These are phyloP conservation scores for Cryptosula pallasiana DNA, from an alignment of 2,888 invertebrate species.

Conservation along the genomic window DNA sequence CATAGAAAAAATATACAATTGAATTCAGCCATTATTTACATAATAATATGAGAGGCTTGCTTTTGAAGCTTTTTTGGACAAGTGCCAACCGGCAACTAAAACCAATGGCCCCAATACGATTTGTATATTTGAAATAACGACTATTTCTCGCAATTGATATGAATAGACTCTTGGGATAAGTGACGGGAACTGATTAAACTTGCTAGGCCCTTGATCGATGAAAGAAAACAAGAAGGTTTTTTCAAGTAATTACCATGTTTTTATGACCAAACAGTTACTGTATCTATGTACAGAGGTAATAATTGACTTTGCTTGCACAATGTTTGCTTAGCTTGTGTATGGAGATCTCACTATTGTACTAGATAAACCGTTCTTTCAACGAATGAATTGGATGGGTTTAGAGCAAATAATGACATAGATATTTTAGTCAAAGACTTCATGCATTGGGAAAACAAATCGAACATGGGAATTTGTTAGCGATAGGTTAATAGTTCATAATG, in stretches of 20 bases:
- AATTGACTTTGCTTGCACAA: neutral
- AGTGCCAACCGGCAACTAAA: too few relatives aligned
- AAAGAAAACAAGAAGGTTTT: slow-evolving; percentile 8
- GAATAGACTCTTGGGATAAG: slow-evolving; percentile 11
- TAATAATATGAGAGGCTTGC: too few relatives aligned
- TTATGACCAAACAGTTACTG: neutral
- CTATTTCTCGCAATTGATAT: neutral
- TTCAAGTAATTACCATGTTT: slow-evolving; percentile 20
- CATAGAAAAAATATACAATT: too few relatives aligned
- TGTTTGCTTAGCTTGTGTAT: neutral
- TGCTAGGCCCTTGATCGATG: neutral
- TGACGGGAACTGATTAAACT: neutral
- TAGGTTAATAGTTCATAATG: neutral
- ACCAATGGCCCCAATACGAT: too few relatives aligned
- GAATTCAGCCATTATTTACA: too few relatives aligned
- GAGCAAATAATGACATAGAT: neutral
- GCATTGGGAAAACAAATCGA: slow-evolving; percentile 18
- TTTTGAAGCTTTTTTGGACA: too few relatives aligned
- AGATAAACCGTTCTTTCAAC: too few relatives aligned
- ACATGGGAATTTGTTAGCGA: slow-evolving; percentile 14
- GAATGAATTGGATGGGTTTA: neutral
- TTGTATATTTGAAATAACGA: neutral
- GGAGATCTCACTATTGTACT: neutral
- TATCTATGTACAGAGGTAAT: neutral
- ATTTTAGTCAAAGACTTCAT: neutral